phyloP scores from a whole-genome alignment of 2,888 invertebrate species.

The Synanthedon myopaeformis region DNA sequence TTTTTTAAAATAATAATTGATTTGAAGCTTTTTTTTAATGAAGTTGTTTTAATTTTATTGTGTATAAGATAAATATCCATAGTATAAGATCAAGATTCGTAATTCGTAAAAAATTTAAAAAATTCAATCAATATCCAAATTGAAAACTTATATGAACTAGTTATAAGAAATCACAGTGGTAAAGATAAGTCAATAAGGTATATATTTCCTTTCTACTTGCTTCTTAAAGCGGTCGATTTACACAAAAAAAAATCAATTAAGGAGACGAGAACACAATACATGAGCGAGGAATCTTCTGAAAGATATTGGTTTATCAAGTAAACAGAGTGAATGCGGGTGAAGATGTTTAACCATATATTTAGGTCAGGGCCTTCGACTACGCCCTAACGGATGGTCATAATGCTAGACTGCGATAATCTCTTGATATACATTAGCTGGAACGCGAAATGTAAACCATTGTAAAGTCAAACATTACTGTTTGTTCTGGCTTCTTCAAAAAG shows the following conservation, averaged over 20 bases:
- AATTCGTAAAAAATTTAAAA: no score
- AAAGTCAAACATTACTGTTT: neutral
- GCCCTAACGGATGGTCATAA: conserved; percentile 26
- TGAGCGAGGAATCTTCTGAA: neutral
- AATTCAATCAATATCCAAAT: no score
- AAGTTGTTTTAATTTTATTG: no score
- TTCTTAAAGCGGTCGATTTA: neutral
- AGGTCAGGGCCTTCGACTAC: conserved; percentile 40
- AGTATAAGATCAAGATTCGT: no score
- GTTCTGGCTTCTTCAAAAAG: no score
- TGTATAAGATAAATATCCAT: no score
- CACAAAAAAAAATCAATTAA: neutral
- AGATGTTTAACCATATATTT: conserved; percentile 18
- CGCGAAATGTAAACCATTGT: neutral
- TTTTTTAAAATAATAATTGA: no score
- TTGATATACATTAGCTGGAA: conserved; percentile 15
- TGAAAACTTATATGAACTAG: no score
- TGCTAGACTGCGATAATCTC: conserved; percentile 28
- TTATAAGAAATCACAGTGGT: no score
- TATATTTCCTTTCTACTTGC: no score
- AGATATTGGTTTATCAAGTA: conserved; percentile 2
- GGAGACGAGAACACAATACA: neutral
- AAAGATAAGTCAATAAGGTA: no score
- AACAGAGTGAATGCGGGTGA: conserved; percentile 3
- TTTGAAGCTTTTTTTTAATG: no score